Evolutionary conservation across 2,113 vertebrate species (phyloP).

Genomic region (Oplegnathus fasciatus): DNA sequence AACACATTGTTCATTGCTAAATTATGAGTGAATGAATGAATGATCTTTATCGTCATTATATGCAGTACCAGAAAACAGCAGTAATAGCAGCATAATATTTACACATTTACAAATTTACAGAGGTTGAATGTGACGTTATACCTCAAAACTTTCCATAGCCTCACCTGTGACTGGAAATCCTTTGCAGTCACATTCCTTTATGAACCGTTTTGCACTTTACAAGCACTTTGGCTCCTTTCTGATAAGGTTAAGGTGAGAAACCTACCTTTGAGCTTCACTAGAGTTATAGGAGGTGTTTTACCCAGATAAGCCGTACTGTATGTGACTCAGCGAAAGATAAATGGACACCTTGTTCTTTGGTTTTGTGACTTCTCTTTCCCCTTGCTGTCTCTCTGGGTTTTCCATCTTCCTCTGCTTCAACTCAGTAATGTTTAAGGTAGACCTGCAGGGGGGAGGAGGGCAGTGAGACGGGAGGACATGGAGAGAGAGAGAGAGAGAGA

Average conservation of each 20-base stretch:
- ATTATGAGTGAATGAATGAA: too few species aligned
- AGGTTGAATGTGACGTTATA: too few species aligned
- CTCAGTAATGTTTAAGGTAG: slow-evolving; percentile 68
- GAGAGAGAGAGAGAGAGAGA: background rate
- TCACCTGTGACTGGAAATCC: slow-evolving; percentile 32
- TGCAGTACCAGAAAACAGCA: too few species aligned
- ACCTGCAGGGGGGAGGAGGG: background rate
- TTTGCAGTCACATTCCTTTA: slow-evolving; percentile 47
- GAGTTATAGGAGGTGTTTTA: slow-evolving; percentile 53
- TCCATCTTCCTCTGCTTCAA: slow-evolving; percentile 69
- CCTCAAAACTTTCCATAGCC: background rate
- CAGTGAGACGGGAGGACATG: background rate
- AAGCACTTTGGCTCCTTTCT: slow-evolving; percentile 45
- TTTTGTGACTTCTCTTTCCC: slow-evolving; percentile 54
- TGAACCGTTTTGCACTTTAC: slow-evolving; percentile 59
- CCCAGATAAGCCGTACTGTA: slow-evolving; percentile 55
- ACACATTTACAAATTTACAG: too few species aligned
- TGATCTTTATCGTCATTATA: too few species aligned
- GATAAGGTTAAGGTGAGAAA: slow-evolving; percentile 59
- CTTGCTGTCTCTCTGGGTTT: slow-evolving; percentile 47
- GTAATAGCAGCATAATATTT: too few species aligned
- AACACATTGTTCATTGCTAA: too few species aligned
- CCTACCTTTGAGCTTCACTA: slow-evolving; percentile 49
- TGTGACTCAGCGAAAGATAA: slow-evolving; percentile 63
- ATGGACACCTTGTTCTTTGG: slow-evolving; percentile 64